Evolutionary conservation across 2,113 vertebrate genomes (phyloP).

Genomic region (Acanthisitta chloris): DNA sequence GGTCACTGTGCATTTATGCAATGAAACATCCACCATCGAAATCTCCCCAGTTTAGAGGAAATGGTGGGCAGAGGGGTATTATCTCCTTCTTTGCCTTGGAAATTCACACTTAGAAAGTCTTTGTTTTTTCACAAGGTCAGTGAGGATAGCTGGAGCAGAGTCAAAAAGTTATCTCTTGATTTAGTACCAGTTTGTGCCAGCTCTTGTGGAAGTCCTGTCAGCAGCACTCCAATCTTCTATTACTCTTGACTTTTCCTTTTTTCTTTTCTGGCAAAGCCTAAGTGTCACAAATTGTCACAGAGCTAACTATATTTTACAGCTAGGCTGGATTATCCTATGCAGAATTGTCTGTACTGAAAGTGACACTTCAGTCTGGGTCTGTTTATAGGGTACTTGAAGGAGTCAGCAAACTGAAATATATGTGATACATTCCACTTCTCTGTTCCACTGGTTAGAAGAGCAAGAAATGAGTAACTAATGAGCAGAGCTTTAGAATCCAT

Average conservation of each 20-base stretch:
- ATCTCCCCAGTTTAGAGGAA: neutral
- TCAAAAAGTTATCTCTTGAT: neutral
- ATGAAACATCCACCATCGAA: neutral
- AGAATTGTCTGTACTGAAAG: neutral
- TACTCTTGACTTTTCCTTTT: neutral
- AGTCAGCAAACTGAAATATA: neutral
- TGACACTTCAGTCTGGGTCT: neutral
- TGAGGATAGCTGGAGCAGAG: neutral
- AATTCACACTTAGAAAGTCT: neutral
- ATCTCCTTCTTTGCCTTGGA: neutral
- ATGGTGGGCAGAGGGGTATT: neutral
- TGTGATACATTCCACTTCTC: neutral
- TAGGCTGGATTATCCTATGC: neutral
- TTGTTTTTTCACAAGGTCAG: neutral
- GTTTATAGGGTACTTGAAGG: neutral
- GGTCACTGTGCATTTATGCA: neutral
- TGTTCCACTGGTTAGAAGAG: neutral
- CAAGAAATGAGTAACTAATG: neutral
- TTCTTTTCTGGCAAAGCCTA: neutral
- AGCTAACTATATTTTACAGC: neutral
- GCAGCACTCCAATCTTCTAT: neutral
- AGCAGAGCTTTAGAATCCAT: neutral
- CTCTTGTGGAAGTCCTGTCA: neutral
- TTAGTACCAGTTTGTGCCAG: neutral
- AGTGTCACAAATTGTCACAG: neutral